phyloP scores from a whole-genome alignment of 2,113 vertebrate species.

The Bungarus multicinctus region DNA sequence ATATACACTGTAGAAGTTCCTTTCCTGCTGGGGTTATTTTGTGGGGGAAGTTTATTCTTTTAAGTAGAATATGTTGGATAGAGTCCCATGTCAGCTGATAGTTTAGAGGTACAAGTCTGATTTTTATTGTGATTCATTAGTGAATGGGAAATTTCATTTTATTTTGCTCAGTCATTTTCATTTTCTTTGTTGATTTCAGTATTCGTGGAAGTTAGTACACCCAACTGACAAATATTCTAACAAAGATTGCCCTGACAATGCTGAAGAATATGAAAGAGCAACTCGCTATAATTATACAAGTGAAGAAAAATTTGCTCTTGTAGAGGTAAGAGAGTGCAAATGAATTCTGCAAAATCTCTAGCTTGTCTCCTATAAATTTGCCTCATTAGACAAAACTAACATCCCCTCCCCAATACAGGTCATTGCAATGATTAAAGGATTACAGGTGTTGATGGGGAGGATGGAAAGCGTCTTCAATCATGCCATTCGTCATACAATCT shows the following conservation, averaged over 20 bases:
- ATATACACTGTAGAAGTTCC: background rate
- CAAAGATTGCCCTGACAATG: slow-evolving; percentile 88
- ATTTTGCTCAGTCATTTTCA: background rate
- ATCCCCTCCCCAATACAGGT: slow-evolving; percentile 64
- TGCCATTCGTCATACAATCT: slow-evolving; percentile 87
- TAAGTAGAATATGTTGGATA: background rate
- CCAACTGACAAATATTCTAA: slow-evolving; percentile 90
- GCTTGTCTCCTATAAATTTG: background rate
- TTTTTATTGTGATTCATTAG: background rate
- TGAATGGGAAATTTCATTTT: background rate
- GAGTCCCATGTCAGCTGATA: background rate
- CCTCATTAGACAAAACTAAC: background rate
- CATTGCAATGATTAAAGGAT: slow-evolving; percentile 88
- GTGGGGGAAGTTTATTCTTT: background rate
- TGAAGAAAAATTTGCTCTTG: slow-evolving; percentile 87
- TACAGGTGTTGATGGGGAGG: slow-evolving; percentile 87
- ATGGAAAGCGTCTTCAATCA: slow-evolving; percentile 93
- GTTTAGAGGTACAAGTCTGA: background rate
- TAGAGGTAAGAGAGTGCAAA: slow-evolving; percentile 73
- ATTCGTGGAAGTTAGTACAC: slow-evolving; percentile 88
- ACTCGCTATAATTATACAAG: slow-evolving; percentile 88
- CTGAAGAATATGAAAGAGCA: slow-evolving; percentile 86
- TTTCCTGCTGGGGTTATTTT: background rate
- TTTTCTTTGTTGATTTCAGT: slow-evolving; percentile 60
- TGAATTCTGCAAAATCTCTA: background rate